Base-by-base conservation (phyloP, 1,140 invertebrate species). In the Brachystomella parvula region DNA sequence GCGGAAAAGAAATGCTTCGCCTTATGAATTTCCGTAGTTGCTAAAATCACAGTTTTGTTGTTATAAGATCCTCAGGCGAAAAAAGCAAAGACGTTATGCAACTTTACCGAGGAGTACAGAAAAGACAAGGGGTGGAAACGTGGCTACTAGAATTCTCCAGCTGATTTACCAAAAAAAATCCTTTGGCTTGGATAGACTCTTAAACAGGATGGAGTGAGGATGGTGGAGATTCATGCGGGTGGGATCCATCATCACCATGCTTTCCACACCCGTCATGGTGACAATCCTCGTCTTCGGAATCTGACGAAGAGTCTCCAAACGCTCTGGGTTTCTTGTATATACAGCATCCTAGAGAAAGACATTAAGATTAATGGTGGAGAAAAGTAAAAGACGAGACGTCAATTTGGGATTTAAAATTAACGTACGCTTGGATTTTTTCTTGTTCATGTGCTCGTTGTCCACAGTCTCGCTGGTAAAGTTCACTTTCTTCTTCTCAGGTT, bases 341-440 rank as follows among this genome's bases (percentile, higher is more conserved):
- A 76, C 91, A 94, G 77, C 91, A 93, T 80, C 89, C 89, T 92
- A 68, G 75, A 71, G 56, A 69, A 59, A 6, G 64, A 57, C 17
- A 15, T 60, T 57, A 67, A 21, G 53, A 28, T 26, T n/a, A 53
- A 61, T 26, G 49, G 29, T 44, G 9, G 56, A 24, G 28, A 64
- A 47, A 24, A 33, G 21, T 35, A 0, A 56, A 60, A 26, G 30
- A 60, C 9, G 24, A 24, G 28, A 33, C 19, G 32, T 30, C 32
- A 47, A 21, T 47, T 47, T 63, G 39, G 19, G 32, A 33, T 28
- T 9, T 28, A 65, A n/a, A 29, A 35, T 17, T 47, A 65, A 31
- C 21, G 21, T 47, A 94, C 92, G 94, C 84, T 94, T 96, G 61
- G 92, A 94, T 79, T 95, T 95, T 78, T 92, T 94, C 77, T 89